A percentile compares a stretch with the other conserved stretches of the same genome.
Conservation (phyloP, 2,888 invertebrate species). For the Melanargia galathea region DNA sequence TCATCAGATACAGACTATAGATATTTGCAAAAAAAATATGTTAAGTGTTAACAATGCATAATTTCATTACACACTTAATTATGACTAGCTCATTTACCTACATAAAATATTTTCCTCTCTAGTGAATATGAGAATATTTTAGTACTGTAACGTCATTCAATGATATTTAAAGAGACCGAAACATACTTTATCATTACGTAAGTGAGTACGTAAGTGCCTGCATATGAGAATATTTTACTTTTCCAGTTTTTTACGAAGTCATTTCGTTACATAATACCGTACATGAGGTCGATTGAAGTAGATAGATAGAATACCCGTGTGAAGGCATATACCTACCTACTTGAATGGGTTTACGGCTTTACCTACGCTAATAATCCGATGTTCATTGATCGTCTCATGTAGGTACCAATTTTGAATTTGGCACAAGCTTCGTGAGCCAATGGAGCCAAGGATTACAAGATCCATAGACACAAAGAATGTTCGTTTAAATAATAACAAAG, state of each 20-base stretch:
- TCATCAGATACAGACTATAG: too few relatives aligned
- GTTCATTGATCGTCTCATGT: conserved; percentile 17
- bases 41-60: not conserved
- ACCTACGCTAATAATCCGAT: not conserved
- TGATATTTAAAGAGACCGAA: conserved; percentile 11
- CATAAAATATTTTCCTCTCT: conserved; percentile 6
- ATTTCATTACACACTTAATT: not conserved
- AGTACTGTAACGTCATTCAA: not conserved
- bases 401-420: conserved; percentile 30
- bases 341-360: not conserved
- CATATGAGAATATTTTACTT: not conserved
- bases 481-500: conserved; percentile 26
- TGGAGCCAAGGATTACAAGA: conserved; percentile 38
- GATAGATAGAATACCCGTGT: not conserved
- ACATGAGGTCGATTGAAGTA: not conserved
- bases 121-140: conserved; percentile 7
- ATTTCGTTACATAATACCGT: not conserved
- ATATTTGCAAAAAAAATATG: not conserved
- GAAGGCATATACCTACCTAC: not conserved
- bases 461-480: conserved; percentile 13
- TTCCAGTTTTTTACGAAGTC: not conserved
- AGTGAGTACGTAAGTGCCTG: not conserved
- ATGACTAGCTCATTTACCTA: not conserved
- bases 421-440: conserved; percentile 32
- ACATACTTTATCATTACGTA: conserved; percentile 10